phyloP scores from a whole-genome alignment of 2,797 vertebrate genomes.

The Pangasius macronema region DNA sequence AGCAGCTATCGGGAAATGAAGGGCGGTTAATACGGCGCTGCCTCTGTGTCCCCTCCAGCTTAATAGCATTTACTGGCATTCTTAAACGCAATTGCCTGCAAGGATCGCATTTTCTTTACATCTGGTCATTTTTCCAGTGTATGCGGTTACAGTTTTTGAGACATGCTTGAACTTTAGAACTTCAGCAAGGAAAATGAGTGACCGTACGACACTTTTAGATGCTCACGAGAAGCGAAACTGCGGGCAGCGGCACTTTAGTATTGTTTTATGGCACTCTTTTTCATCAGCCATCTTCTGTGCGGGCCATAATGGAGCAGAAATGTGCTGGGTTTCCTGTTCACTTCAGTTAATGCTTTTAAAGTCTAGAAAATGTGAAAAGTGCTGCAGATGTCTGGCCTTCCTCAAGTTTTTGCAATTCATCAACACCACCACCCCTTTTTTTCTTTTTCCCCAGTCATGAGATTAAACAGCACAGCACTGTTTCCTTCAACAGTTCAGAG shows the following conservation, averaged over 20 bases:
- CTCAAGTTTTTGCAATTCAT: neutral
- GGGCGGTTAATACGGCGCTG: slow-evolving; percentile 25
- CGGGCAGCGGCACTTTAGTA: slow-evolving; percentile 19
- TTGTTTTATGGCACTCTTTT: slow-evolving; percentile 45
- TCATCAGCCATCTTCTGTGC: slow-evolving; percentile 26
- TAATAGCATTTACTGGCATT: slow-evolving; percentile 42
- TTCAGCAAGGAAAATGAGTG: neutral
- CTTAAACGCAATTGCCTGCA: slow-evolving; percentile 32
- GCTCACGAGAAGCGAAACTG: neutral
- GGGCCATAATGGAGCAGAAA: slow-evolving; percentile 49
- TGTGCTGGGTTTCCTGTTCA: neutral
- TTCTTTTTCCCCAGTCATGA: neutral
- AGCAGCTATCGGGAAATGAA: slow-evolving; percentile 38
- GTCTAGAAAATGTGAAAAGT: neutral
- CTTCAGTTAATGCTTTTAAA: slow-evolving; percentile 19
- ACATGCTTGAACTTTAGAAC: slow-evolving; percentile 34
- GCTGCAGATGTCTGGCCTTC: neutral
- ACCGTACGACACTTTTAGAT: slow-evolving; percentile 19
- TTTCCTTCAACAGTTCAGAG: slow-evolving; percentile 1
- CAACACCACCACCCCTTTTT: neutral
- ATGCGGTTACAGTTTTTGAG: slow-evolving; percentile 28
- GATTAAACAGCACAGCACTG: slow-evolving; percentile 19
- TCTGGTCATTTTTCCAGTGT: slow-evolving; percentile 13
- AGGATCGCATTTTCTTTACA: slow-evolving; percentile 19
- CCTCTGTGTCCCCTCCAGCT: slow-evolving; percentile 11